phyloP scores from a whole-genome alignment of 2,113 vertebrate genomes.

The Nothocercus nigrocapillus region DNA sequence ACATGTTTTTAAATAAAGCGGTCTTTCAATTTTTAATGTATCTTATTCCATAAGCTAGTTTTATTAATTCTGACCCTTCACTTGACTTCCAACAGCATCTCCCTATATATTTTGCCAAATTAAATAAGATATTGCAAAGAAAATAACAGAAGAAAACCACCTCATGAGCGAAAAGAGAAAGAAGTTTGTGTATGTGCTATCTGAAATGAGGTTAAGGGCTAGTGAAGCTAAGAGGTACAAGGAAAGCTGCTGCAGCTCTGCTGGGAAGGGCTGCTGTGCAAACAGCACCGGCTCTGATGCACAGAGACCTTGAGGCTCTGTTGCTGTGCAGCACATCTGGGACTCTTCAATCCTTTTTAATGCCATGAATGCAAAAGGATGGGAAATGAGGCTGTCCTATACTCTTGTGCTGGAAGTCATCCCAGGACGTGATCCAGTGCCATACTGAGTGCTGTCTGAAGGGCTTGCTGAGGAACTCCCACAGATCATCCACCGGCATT shows the following conservation, averaged over 20 bases:
- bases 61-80: conserved; percentile 20
- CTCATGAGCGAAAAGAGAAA: not conserved
- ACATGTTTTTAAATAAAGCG: not conserved
- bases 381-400: not conserved
- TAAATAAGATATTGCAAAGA: not conserved
- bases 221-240: not conserved
- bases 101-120: not conserved
- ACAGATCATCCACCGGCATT: not conserved
- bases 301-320: not conserved
- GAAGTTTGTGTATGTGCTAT: not conserved
- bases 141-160: not conserved
- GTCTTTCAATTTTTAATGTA: not conserved
- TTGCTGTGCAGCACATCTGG: conserved; percentile 12
- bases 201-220: not conserved
- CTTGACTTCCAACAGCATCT: not conserved
- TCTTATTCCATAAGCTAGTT: not conserved
- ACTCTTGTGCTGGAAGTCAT: not conserved
- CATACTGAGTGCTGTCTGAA: not conserved
- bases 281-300: not conserved
- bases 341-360: conserved; percentile 5
- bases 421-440: not conserved
- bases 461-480: not conserved
- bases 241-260: not conserved
- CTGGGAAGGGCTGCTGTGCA: not conserved
- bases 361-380: not conserved